Conservation (phyloP, 1,140 invertebrate genomes). For the Alviniconcha marisindica region DNA sequence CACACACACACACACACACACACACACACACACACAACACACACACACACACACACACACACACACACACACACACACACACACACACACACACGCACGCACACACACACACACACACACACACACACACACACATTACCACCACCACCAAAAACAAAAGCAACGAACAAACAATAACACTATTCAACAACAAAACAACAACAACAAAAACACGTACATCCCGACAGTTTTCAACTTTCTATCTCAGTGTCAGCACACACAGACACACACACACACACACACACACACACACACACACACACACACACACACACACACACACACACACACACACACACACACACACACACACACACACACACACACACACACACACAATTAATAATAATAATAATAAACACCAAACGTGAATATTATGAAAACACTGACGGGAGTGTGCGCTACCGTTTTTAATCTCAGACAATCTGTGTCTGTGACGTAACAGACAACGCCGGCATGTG, state of each 20-base stretch:
- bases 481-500: no score
- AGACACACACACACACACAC: neutral
- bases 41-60: neutral
- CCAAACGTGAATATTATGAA: no score
- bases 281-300: slow-evolving; percentile 18
- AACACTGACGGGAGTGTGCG: no score
- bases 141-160: neutral
- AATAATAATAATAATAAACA: no score
- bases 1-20: slow-evolving; percentile 15
- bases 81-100: slow-evolving; percentile 21
- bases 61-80: slow-evolving; percentile 7
- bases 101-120: slow-evolving; percentile 16
- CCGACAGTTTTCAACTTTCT: neutral
- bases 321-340: neutral
- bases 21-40: neutral
- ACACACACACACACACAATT: neutral
- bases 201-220: neutral
- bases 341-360: neutral
- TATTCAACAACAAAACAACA: neutral
- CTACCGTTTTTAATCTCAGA: no score
- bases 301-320: no score
- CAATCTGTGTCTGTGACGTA: no score
- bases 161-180: neutral
- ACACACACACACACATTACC: neutral
- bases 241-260: neutral